Evolutionary conservation across 2,797 vertebrate species (phyloP).

Genomic region (Melanotaenia nigrans): DNA sequence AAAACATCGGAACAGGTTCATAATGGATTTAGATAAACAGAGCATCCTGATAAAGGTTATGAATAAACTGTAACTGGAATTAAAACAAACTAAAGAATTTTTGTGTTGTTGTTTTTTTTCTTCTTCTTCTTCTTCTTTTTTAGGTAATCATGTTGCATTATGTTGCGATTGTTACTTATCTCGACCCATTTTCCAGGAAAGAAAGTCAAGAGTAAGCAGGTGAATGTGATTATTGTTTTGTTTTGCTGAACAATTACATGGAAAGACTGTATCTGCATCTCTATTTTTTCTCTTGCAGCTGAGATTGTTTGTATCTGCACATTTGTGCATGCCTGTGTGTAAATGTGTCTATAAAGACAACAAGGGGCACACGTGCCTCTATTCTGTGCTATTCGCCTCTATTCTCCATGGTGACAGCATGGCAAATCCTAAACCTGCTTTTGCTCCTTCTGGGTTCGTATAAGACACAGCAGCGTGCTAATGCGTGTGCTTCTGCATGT

Average conservation of each 20-base stretch:
- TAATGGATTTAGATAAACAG: neutral
- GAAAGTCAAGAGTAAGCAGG: neutral
- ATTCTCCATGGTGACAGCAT: constrained; percentile 18
- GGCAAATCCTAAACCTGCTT: constrained; percentile 27
- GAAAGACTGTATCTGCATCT: constrained; percentile 3
- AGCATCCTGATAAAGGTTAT: neutral
- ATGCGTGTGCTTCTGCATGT: constrained; percentile 3
- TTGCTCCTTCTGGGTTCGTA: constrained; percentile 21
- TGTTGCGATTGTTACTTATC: neutral
- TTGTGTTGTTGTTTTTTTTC: too few relatives aligned
- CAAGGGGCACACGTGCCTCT: neutral
- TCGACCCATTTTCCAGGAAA: neutral
- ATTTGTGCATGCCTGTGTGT: neutral
- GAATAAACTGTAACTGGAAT: neutral
- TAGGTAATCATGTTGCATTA: neutral
- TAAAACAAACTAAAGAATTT: too few relatives aligned
- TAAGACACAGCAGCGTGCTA: constrained; percentile 24
- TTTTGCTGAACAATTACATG: constrained; percentile 12
- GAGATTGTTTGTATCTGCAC: neutral
- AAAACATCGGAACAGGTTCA: neutral
- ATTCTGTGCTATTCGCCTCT: constrained; percentile 1
- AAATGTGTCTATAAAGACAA: neutral
- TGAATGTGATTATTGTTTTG: constrained; percentile 4
- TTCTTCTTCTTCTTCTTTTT: neutral
- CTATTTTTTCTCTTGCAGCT: neutral